Percentiles rank a stretch among this genome's conserved stretches.
These are phyloP conservation scores for Eristalis pertinax DNA, from an alignment of 2,888 invertebrate species.

Conservation along the genomic window DNA sequence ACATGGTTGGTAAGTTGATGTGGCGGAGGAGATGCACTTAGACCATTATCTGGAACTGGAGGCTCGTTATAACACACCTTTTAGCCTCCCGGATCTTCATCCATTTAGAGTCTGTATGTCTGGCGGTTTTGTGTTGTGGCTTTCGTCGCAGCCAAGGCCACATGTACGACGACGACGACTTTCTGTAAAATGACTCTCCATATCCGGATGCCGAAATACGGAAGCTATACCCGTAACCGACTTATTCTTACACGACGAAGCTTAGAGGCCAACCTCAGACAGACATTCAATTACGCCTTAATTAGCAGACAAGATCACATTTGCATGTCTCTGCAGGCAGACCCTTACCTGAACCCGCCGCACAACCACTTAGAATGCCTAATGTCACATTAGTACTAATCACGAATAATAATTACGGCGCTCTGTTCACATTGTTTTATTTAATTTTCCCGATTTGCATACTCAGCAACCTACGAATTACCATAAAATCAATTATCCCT, in stretches of 20 bases:
- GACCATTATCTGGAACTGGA: too few relatives aligned
- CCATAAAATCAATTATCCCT: constrained; percentile 3
- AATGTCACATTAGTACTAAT: constrained; percentile 10
- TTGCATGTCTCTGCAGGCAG: not conserved
- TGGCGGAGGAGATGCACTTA: too few relatives aligned
- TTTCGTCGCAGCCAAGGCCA: too few relatives aligned
- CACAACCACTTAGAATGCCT: not conserved
- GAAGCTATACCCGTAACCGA: too few relatives aligned
- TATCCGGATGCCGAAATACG: too few relatives aligned
- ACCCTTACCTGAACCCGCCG: not conserved
- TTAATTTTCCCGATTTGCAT: not conserved
- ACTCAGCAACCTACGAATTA: constrained; percentile 1
- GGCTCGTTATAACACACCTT: too few relatives aligned
- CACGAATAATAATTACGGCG: not conserved
- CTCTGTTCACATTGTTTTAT: not conserved
- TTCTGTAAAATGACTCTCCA: too few relatives aligned
- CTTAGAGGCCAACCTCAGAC: not conserved
- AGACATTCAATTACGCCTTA: not conserved
- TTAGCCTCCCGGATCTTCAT: too few relatives aligned
- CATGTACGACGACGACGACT: too few relatives aligned
- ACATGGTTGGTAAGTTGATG: too few relatives aligned
- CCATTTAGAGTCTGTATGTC: too few relatives aligned
- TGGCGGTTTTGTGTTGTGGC: too few relatives aligned
- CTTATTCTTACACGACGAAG: not conserved
- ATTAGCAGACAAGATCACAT: not conserved